Conservation (phyloP, 2,888 invertebrate species). For the Leuctra nigra region DNA sequence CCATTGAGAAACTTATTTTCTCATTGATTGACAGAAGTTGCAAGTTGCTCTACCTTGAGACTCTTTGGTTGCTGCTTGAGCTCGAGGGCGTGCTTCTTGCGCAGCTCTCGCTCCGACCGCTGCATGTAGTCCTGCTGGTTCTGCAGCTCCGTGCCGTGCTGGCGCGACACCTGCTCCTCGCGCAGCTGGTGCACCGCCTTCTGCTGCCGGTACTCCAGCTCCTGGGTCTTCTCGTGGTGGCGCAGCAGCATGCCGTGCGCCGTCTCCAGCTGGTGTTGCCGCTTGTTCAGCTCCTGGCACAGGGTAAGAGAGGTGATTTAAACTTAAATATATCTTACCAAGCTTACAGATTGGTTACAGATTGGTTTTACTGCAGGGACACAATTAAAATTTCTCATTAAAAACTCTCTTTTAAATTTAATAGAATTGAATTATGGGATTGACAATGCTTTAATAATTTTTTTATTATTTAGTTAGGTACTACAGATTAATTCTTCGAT, state of each 20-base stretch:
- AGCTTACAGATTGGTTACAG: too few relatives aligned
- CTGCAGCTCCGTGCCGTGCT: constrained; percentile 89
- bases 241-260: constrained; percentile 89
- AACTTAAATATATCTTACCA: too few relatives aligned
- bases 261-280: constrained; percentile 91
- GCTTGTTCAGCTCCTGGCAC: constrained; percentile 84
- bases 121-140: constrained; percentile 97
- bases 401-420: too few relatives aligned
- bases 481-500: too few relatives aligned
- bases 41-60: constrained; percentile 63
- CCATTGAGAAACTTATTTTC: too few relatives aligned
- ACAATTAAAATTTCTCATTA: too few relatives aligned
- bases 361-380: too few relatives aligned
- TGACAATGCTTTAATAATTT: too few relatives aligned
- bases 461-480: too few relatives aligned
- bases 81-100: constrained; percentile 94
- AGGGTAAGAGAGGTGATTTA: too few relatives aligned
- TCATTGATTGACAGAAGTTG: too few relatives aligned
- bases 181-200: constrained; percentile 88
- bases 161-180: constrained; percentile 80
- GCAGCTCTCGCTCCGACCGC: constrained; percentile 85
- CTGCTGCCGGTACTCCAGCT: constrained; percentile 92
- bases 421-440: too few relatives aligned
- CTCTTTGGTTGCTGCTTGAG: constrained; percentile 98
- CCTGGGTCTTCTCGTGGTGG: constrained; percentile 96